Evolutionary conservation across 2,888 invertebrate species (phyloP), one percentile per base, ranked within the genome.

Genomic region (Auanema freiburgensis): DNA sequence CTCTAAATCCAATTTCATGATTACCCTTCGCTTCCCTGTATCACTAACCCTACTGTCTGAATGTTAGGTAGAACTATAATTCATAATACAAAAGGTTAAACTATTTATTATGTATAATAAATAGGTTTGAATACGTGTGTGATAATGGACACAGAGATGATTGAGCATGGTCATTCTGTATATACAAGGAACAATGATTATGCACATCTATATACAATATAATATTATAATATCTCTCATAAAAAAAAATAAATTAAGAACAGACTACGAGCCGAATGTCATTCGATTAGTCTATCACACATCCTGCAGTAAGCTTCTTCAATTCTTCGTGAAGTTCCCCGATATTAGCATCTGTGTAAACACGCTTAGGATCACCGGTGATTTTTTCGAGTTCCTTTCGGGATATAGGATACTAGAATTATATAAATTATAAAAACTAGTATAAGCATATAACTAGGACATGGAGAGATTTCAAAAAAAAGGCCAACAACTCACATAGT

Each of bases 271-370:
- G 4, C 6, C 16, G 46, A 46, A 46, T 16, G 16, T 52, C 24
- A n/a, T 16, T 55, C 12, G 57, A 21, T 58, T 58, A 63, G 18
- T 58, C 54, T 14, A 59, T 14, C 8, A 64, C 49, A 42, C 65
- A 65, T 41, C 60, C 65, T 25, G 25, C 33, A 1, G 65, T 65
- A 1, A 58, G 46, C 12, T 54, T 21, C 33, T 60, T 53, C 11
- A 65, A 24, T 10, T 33, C 57, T 11, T 40, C 41, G 61, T 74
- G 59, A 18, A 73, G 55, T 18, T 71, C 59, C 18, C 44, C 55
- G 6, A 77, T 67, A 21, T 66, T 77, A 24, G 58, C 57, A 40
- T 79, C 78, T 2, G 76, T 78, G 59, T 71, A 77, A 42, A 77
- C 78, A 42, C 72, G 53, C 49, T 62, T 58, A 1, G 69, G 42